Evolutionary conservation across 2,888 invertebrate species (phyloP).

Genomic region (Coelinius sp.): DNA sequence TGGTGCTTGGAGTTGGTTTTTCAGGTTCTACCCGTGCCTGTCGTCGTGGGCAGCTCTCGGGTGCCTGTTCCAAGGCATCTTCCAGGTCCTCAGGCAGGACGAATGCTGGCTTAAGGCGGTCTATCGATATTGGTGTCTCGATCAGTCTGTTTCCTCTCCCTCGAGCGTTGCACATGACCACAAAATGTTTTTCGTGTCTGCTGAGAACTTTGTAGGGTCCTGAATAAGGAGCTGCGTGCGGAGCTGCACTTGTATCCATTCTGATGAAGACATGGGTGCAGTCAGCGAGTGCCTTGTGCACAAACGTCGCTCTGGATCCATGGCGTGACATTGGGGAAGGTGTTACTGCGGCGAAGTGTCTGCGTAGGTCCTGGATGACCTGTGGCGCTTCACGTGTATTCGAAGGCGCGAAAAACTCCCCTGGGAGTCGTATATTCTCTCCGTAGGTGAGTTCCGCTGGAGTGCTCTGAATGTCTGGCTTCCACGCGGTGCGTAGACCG

Average conservation of each 20-base stretch:
- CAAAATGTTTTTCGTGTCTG: background rate
- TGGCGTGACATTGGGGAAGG: background rate
- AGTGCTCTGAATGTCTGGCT: conserved; percentile 53
- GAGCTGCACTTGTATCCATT: background rate
- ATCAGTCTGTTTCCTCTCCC: background rate
- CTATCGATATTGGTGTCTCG: background rate
- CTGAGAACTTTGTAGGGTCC: background rate
- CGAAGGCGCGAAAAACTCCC: conserved; percentile 48
- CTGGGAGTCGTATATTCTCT: conserved; percentile 50
- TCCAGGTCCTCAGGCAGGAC: background rate
- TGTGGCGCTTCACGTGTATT: background rate
- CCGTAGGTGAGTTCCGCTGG: conserved; percentile 53
- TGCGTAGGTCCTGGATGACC: background rate
- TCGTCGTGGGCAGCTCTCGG: too few relatives aligned
- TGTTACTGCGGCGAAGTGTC: background rate
- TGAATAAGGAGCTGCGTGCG: background rate
- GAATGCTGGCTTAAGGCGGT: background rate
- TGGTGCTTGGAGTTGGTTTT: too few relatives aligned
- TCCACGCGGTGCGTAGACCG: conserved; percentile 52
- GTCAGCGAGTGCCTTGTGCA: background rate
- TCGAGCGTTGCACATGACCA: background rate
- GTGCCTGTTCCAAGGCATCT: too few relatives aligned
- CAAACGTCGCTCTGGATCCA: background rate
- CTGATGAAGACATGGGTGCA: background rate
- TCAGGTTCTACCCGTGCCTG: too few relatives aligned